Conservation (phyloP, 1,140 invertebrate species). For the Drosophila bocqueti region DNA sequence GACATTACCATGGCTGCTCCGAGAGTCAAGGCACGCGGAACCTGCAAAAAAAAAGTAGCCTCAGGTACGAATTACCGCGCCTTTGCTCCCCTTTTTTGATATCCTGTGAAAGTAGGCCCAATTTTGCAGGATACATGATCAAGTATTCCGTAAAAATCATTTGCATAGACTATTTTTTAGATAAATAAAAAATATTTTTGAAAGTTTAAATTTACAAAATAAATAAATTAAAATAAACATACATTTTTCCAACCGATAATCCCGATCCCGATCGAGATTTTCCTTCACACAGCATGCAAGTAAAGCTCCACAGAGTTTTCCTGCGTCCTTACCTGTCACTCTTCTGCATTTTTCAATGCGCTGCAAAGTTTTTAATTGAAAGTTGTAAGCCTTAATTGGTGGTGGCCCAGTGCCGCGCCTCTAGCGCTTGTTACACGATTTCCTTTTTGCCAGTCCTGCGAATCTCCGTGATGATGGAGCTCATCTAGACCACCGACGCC, state of each 20-base stretch:
- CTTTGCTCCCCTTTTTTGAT: neutral
- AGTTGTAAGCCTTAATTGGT: conserved; percentile 23
- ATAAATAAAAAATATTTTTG: too few relatives aligned
- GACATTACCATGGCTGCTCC: conserved; percentile 69
- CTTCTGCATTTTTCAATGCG: conserved; percentile 15
- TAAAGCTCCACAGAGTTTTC: neutral
- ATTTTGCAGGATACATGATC: neutral
- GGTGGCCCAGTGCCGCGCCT: conserved; percentile 14
- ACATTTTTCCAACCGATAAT: too few relatives aligned
- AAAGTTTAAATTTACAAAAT: too few relatives aligned
- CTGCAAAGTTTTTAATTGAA: conserved; percentile 23
- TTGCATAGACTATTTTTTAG: too few relatives aligned
- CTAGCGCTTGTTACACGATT: conserved; percentile 22
- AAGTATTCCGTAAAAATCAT: too few relatives aligned
- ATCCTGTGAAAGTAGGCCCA: neutral
- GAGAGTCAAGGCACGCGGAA: conserved; percentile 21
- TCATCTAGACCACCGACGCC: conserved; percentile 11
- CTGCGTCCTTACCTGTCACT: conserved; percentile 16
- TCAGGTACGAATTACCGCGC: neutral
- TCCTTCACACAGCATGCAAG: neutral
- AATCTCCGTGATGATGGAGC: conserved; percentile 11
- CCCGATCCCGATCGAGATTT: neutral
- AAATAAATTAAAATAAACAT: too few relatives aligned
- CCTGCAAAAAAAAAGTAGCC: neutral
- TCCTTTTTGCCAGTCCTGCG: conserved; percentile 17